Percentiles rank a stretch among this genome's conserved stretches.
Evolutionary conservation across 2,888 invertebrate genomes (phyloP).

Genomic region (Dryobota labecula): DNA sequence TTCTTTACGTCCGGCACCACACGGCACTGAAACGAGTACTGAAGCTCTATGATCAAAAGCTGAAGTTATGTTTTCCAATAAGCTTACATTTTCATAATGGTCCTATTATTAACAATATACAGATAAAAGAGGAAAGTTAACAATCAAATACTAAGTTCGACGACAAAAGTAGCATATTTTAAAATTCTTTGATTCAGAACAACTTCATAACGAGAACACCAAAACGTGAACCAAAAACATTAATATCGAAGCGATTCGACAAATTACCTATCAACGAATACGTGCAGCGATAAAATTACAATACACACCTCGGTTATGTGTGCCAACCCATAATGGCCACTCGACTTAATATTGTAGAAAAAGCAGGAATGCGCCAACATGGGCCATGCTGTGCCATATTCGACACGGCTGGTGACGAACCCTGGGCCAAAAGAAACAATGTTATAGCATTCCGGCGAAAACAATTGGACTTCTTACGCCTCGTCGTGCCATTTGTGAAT

Average conservation of each 20-base stretch:
- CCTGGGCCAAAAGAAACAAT: constrained; percentile 59
- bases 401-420: constrained; percentile 78
- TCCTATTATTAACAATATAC: too few relatives aligned
- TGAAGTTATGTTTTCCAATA: background rate
- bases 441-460: constrained; percentile 76
- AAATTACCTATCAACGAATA: constrained; percentile 61
- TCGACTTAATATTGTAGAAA: constrained; percentile 59
- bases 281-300: constrained; percentile 63
- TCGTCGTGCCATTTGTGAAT: constrained; percentile 56
- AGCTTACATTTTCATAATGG: background rate
- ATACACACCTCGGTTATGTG: constrained; percentile 61
- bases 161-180: constrained; percentile 6
- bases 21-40: too few relatives aligned
- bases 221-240: constrained; percentile 48
- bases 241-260: constrained; percentile 54
- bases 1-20: too few relatives aligned
- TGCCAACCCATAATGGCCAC: constrained; percentile 46
- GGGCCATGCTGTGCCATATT: constrained; percentile 70
- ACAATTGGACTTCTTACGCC: constrained; percentile 71
- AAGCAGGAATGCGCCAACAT: constrained; percentile 66
- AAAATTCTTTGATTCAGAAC: constrained; percentile 37
- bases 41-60: background rate
- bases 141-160: background rate
- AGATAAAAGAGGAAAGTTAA: background rate
- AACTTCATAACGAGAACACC: constrained; percentile 50